phyloP scores from a whole-genome alignment of 2,797 vertebrate species.

The Delichon dasypus region DNA sequence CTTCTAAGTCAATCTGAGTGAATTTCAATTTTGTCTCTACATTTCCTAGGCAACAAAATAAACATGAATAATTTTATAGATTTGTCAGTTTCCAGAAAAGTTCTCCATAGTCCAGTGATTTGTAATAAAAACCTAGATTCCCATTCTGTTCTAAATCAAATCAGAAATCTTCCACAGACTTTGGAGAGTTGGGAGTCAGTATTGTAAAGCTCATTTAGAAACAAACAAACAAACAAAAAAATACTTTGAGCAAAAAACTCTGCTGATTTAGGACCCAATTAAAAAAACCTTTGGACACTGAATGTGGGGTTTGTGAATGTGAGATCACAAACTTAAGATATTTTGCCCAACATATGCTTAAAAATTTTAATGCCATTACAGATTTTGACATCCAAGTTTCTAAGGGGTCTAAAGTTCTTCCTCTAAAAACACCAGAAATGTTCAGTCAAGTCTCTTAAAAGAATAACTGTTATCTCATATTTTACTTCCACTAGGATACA shows the following conservation, averaged over 20 bases:
- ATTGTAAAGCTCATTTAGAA: not conserved
- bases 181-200: not conserved
- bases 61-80: not conserved
- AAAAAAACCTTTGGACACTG: not conserved
- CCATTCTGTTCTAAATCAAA: not conserved
- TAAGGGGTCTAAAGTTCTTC: not conserved
- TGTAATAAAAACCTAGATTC: not conserved
- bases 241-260: not conserved
- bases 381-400: not conserved
- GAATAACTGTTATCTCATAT: not conserved
- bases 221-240: too few relatives aligned
- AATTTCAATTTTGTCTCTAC: not conserved
- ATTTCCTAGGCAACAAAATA: not conserved
- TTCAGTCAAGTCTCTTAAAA: not conserved
- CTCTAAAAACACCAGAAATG: not conserved
- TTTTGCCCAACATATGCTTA: not conserved
- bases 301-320: not conserved
- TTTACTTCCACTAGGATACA: not conserved
- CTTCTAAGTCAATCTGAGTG: not conserved
- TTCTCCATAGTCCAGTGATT: not conserved
- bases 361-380: not conserved
- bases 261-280: not conserved
- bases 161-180: not conserved
- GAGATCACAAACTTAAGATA: not conserved
- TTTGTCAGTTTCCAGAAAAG: not conserved